Percentiles rank a stretch among this genome's conserved stretches.
phyloP scores from a whole-genome alignment of 30 jellyfish, hydroid and myxozoan species.

The Pelagia noctiluca region DNA sequence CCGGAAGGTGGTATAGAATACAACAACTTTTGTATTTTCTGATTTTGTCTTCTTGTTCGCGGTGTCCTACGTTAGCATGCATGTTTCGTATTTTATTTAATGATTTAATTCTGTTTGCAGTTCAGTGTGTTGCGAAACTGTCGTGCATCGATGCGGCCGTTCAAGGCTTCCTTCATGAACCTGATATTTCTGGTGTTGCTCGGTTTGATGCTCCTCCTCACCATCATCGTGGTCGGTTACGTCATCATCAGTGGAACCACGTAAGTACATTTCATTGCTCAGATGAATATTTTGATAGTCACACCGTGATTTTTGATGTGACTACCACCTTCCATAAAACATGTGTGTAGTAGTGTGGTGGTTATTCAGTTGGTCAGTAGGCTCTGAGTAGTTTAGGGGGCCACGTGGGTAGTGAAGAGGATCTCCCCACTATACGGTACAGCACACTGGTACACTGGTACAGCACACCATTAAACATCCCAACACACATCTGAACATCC shows the following conservation, averaged over 20 bases:
- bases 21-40: too few relatives aligned
- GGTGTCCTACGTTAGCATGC: too few relatives aligned
- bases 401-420: too few relatives aligned
- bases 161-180: conserved; percentile 89
- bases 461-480: too few relatives aligned
- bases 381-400: too few relatives aligned
- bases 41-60: too few relatives aligned
- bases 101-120: conserved; percentile 42
- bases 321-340: neutral
- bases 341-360: neutral
- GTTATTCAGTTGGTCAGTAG: neutral
- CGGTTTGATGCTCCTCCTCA: conserved; percentile 78
- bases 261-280: conserved; percentile 38
- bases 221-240: conserved; percentile 85
- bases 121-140: conserved; percentile 90
- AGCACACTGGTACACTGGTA: too few relatives aligned
- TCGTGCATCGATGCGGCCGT: conserved; percentile 95
- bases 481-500: too few relatives aligned
- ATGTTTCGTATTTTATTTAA: neutral
- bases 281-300: neutral
- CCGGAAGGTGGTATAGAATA: too few relatives aligned
- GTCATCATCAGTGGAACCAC: conserved; percentile 75
- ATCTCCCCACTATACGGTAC: too few relatives aligned
- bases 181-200: conserved; percentile 75
- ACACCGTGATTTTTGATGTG: neutral